Percentiles rank a stretch among this genome's conserved stretches.
These are phyloP conservation scores for Diuraphis noxia DNA, from an alignment of 1,140 invertebrate species.

Conservation along the genomic window DNA sequence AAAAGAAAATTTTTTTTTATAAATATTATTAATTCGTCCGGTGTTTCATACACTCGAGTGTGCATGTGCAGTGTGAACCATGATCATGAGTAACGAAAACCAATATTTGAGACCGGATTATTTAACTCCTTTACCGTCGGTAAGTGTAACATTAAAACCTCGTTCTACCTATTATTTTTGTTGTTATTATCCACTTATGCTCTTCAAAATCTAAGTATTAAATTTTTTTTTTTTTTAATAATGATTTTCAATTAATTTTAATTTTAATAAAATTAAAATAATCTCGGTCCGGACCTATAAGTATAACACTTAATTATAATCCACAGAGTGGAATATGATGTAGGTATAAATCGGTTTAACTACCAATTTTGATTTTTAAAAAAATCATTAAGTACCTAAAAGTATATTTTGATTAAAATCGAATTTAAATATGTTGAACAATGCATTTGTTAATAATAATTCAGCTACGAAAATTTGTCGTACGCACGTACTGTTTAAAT, in stretches of 20 bases:
- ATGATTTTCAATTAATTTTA: too few species aligned
- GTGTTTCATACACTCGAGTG: not conserved
- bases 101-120: slow-evolving; percentile 92
- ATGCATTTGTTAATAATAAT: too few species aligned
- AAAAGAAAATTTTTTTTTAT: not conserved
- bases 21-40: not conserved
- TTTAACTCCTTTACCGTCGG: slow-evolving; percentile 82
- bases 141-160: slow-evolving; percentile 61
- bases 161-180: not conserved
- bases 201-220: not conserved
- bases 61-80: slow-evolving; percentile 37
- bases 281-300: not conserved
- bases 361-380: too few species aligned
- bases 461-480: not conserved
- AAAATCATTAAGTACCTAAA: too few species aligned
- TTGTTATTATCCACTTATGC: not conserved
- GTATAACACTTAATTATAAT: too few species aligned
- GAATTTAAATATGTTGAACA: too few species aligned
- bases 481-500: too few species aligned
- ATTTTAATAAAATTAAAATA: not conserved
- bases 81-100: slow-evolving; percentile 63
- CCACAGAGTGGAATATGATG: too few species aligned
- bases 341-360: too few species aligned
- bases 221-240: not conserved
- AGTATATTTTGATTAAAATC: too few species aligned